A percentile compares a stretch with the other conserved stretches of the same genome.
These are phyloP conservation scores for Protonibea diacanthus DNA, from an alignment of 2,797 vertebrate species.

Conservation along the genomic window DNA sequence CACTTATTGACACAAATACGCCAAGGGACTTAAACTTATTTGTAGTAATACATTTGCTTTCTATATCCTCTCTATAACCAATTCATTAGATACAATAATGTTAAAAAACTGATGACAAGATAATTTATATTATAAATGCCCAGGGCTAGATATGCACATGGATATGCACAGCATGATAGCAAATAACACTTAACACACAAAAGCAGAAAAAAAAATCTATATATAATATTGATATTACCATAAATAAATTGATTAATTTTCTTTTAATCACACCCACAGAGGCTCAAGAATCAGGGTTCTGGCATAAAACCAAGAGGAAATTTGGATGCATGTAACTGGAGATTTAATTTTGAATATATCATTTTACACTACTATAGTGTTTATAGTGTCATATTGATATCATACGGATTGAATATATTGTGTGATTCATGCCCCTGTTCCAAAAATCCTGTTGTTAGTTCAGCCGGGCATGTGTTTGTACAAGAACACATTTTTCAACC, in stretches of 20 bases:
- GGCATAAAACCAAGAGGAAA: background rate
- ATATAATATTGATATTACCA: background rate
- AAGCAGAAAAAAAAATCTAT: background rate
- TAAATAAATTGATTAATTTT: background rate
- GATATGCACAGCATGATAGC: background rate
- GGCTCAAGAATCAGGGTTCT: background rate
- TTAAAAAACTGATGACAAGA: background rate
- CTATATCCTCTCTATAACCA: background rate
- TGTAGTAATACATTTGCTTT: background rate
- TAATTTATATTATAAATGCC: background rate
- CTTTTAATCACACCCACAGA: background rate
- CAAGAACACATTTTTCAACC: background rate
- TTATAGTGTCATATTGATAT: background rate
- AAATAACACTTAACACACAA: background rate
- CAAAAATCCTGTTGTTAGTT: no score
- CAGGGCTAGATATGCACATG: background rate
- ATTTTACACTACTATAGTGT: background rate
- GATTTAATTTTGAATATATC: background rate
- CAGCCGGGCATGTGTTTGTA: background rate
- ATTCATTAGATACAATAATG: background rate
- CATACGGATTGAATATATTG: background rate
- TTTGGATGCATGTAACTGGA: background rate
- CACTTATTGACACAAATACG: background rate
- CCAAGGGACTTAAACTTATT: background rate
- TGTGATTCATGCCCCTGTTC: background rate